Evolutionary conservation across 2,888 invertebrate genomes (phyloP).

Genomic region (Caenorhabditis parvicauda): DNA sequence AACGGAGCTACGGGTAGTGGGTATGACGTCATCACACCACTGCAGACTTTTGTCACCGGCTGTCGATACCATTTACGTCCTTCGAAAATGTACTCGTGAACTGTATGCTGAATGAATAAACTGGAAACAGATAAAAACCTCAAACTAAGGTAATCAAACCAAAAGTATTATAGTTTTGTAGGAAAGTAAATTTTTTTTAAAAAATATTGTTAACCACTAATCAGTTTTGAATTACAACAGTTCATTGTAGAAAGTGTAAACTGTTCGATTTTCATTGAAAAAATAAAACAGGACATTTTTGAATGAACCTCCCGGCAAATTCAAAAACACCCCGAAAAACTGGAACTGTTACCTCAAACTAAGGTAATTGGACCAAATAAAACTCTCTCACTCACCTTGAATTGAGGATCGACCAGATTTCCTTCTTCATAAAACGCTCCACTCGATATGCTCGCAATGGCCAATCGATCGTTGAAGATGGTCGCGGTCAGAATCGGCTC

Average conservation of each 20-base stretch:
- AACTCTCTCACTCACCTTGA: slow-evolving; percentile 6
- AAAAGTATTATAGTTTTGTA: too few species aligned
- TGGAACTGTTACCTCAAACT: not conserved
- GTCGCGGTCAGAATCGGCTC: slow-evolving; percentile 74
- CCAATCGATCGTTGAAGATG: slow-evolving; percentile 70
- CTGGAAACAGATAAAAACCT: too few species aligned
- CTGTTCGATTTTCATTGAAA: too few species aligned
- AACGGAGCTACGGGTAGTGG: slow-evolving; percentile 19
- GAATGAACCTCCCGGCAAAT: too few species aligned
- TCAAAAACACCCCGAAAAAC: too few species aligned
- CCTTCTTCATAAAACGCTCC: slow-evolving; percentile 27
- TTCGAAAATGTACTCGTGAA: slow-evolving; percentile 25
- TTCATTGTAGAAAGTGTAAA: too few species aligned
- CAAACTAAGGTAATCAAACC: too few species aligned
- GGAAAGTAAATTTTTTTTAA: too few species aligned
- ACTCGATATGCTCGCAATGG: slow-evolving; percentile 73
- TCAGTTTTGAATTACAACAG: too few species aligned
- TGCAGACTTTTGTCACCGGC: slow-evolving; percentile 1
- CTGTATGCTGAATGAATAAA: slow-evolving; percentile 17
- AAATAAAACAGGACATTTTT: too few species aligned
- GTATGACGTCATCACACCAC: slow-evolving; percentile 9
- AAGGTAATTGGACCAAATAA: not conserved
- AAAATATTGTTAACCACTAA: too few species aligned
- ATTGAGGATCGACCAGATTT: slow-evolving; percentile 14
- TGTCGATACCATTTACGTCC: slow-evolving; percentile 17